Evolutionary conservation across 2,797 vertebrate species (phyloP), one percentile per base, ranked within the genome.

Genomic region (Myripristis jacobus): DNA sequence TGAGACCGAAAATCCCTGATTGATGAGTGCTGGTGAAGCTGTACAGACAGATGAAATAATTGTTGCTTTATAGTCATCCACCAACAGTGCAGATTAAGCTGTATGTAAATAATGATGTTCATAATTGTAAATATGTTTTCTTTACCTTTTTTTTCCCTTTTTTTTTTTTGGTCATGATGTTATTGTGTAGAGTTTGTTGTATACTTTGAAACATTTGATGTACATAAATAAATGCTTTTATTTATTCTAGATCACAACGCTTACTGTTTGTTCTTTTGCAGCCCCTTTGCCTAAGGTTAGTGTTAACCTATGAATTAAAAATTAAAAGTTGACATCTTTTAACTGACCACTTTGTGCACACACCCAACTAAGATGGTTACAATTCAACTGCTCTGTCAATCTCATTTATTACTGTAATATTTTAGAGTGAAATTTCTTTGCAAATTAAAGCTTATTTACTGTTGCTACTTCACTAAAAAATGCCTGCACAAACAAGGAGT

Each of bases 211-310:
- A 81, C 38, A 58, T 83, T 64, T 81, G 65, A 47, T 92, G 89
- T 91, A 88, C 46, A 89, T 78, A 89, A 91, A 91, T 85, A 91
- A 92, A 90, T 83, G 66, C 60, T 79, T 92, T 66, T 93, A 93
- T 94, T 94, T 94, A 94, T 93, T 92, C 72, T 79, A 68, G 47
- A 86, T 89, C 24, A 66, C 38, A 47, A 19, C 24, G 56, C 10
- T 75, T 57, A 66, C 63, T 13, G 7, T 51, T 78, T 31, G n/a
- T 19, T 2, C 79, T 76, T 78, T 47, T 22, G 41, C 15, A 34
- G 24, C 46, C 22, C 8, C 36, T 48, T 19, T 50, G 47, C 8
- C 21, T 50, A 12, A 13, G 10, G 7, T 36, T 36, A 36, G 34
- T 36, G 6, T 36, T 9, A 36, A 2, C 6, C 34, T 13, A 41